Evolutionary conservation across 2,797 vertebrate species (phyloP), one percentile per base, ranked within the genome.

Genomic region (Paedocypris micromegethes): DNA sequence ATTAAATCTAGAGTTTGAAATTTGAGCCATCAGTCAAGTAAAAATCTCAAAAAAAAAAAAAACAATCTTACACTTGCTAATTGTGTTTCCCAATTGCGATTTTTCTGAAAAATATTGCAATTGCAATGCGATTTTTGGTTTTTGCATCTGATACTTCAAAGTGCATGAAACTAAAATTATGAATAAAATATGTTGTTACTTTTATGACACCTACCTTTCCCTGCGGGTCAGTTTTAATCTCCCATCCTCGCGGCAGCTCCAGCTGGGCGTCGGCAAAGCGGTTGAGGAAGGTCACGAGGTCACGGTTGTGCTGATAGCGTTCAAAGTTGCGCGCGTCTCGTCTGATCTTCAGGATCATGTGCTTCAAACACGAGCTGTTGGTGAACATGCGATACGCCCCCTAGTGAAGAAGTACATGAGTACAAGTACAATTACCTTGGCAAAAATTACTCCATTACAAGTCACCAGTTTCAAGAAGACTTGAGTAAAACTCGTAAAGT

Each of bases 281-380:
- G 85, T 98, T 98, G 86, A 98, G 92, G 88, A 98, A 98, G 76
- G 90, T 90, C 81, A 98, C 96, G 48, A 98, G 87, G 81, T 98
- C 95, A 0, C 96, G 92, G 75, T 98, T 98, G 83, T 98, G 96
- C 89, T 98, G 96, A 89, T 98, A 98, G 80, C 96, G 95, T 78
- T 98, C 95, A 6, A 97, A 98, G 85, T 92, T 93, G 2, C 92
- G 88, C 3, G 92, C 92, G 5, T 93, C 92, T 68, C 92, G 84
- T 2, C 92, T 89, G 72, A 93, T 90, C 80, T 93, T 93, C 72
- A 93, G 82, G 71, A 93, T 89, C 92, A 93, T 93, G 78, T 93
- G 92, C 81, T 93, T 93, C 76, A 93, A 83, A 80, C 92, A 93
- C 63, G 90, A 92, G 76, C 91, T 93, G 79, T 90, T 93, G 53